These are phyloP conservation scores for Lethocerus indicus DNA, from an alignment of 1,140 invertebrate genomes.

Conservation along the genomic window DNA sequence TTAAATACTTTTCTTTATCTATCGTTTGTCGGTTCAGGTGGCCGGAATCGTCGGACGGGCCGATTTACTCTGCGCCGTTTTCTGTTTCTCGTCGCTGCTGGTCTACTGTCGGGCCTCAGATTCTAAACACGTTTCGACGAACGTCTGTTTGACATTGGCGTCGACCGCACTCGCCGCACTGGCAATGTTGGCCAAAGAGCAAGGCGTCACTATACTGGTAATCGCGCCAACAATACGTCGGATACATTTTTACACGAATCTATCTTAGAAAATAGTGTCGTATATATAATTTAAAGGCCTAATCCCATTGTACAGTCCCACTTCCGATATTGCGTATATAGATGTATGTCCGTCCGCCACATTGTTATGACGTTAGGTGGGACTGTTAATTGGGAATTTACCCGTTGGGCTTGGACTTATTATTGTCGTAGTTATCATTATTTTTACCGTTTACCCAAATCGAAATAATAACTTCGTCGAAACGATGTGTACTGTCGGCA, in stretches of 20 bases:
- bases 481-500: no score
- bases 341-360: no score
- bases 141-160: slow-evolving; percentile 16
- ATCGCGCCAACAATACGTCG: slow-evolving; percentile 23
- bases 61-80: slow-evolving; percentile 59
- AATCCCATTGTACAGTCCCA: no score
- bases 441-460: no score
- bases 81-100: slow-evolving; percentile 56
- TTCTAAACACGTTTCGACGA: background rate
- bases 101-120: slow-evolving; percentile 28
- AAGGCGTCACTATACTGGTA: slow-evolving; percentile 76
- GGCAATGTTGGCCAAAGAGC: slow-evolving; percentile 84
- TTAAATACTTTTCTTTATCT: no score
- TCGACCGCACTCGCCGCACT: slow-evolving; percentile 33
- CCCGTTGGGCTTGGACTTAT: no score
- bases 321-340: no score
- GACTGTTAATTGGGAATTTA: no score
- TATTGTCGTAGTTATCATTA: no score
- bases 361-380: no score
- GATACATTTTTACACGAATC: slow-evolving; percentile 8
- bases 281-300: background rate
- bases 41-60: slow-evolving; percentile 59
- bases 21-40: no score
- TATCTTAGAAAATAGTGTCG: background rate
- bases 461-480: no score